A percentile compares a stretch with the other conserved stretches of the same genome.
Evolutionary conservation across 2,888 invertebrate genomes (phyloP).

Genomic region (Eupithecia tripunctaria): DNA sequence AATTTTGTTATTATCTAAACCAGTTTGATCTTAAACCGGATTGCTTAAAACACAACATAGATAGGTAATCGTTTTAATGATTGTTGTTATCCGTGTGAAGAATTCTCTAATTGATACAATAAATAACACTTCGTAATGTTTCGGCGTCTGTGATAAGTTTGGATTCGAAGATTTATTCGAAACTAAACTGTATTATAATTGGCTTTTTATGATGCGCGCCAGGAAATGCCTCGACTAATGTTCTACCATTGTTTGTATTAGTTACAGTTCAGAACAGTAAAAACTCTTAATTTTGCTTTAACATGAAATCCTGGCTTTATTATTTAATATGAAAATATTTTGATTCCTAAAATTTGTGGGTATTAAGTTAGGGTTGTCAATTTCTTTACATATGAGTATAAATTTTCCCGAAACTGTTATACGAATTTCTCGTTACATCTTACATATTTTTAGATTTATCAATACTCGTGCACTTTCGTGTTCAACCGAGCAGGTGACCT

Average conservation of each 20-base stretch:
- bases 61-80: conserved; percentile 47
- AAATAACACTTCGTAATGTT: conserved; percentile 68
- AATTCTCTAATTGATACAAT: conserved; percentile 78
- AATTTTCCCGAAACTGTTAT: neutral
- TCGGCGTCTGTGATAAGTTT: conserved; percentile 70
- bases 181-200: conserved; percentile 69
- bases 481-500: conserved; percentile 35
- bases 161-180: conserved; percentile 74
- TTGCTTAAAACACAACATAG: conserved; percentile 30
- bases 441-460: conserved; percentile 31
- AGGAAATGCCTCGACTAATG: conserved; percentile 40
- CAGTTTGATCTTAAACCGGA: conserved; percentile 19
- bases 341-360: neutral
- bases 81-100: conserved; percentile 68
- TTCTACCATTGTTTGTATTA: conserved; percentile 58
- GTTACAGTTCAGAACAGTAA: conserved; percentile 60
- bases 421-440: conserved; percentile 14
- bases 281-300: conserved; percentile 21
- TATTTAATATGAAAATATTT: neutral
- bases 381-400: neutral
- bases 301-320: neutral
- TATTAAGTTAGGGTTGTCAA: neutral
- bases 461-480: conserved; percentile 28
- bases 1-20: conserved; percentile 6
- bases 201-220: conserved; percentile 65